Base-by-base conservation (phyloP, 2,797 vertebrate species). In the Leptoclinus maculatus region DNA sequence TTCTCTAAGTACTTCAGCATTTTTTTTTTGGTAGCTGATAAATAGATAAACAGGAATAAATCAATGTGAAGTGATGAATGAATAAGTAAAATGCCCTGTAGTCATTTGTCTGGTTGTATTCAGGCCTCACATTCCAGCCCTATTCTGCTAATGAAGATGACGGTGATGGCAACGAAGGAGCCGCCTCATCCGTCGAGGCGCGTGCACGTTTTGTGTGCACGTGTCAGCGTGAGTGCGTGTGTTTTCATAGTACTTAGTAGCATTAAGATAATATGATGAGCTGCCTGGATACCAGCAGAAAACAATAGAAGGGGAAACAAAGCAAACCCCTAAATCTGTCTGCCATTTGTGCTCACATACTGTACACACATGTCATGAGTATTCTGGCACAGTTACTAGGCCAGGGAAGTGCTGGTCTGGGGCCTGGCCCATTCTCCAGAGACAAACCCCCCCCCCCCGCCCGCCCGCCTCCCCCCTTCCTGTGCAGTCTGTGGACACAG, bases 41-140 rank as follows among this genome's bases (percentile, higher is more conserved):
- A 94, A 93, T 93, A 93, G 88, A 93, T 93, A 93, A 93, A 94
- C 89, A 92, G 84, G 89, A 94, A 93, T 94, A 91, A 94, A 93
- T 94, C 92, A 93, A 90, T 92, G 89, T 85, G 92, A 90, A 88
- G 84, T 94, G 89, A 93, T 92, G 87, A 89, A 94, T 94, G 92
- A 94, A 94, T 94, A 93, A 94, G 86, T 94, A 92, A 94, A 92
- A 93, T 92, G 90, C 92, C 92, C 93, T 75, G 87, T 92, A 92
- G 93, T 93, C 92, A 94, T 94, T 93, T 93, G 88, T 93, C 91
- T 92, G 73, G 76, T 85, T 87, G 87, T 87, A 87, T 92, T 92
- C 88, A 86, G 88, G 86, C 88, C 87, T 90, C 85, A 88, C 86
- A 87, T 85, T 90, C 76, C 56, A 86, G 80, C 81, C 83, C 80